Conservation (phyloP, 2,888 invertebrate genomes). For the Pycnomerus fuliginosus region DNA sequence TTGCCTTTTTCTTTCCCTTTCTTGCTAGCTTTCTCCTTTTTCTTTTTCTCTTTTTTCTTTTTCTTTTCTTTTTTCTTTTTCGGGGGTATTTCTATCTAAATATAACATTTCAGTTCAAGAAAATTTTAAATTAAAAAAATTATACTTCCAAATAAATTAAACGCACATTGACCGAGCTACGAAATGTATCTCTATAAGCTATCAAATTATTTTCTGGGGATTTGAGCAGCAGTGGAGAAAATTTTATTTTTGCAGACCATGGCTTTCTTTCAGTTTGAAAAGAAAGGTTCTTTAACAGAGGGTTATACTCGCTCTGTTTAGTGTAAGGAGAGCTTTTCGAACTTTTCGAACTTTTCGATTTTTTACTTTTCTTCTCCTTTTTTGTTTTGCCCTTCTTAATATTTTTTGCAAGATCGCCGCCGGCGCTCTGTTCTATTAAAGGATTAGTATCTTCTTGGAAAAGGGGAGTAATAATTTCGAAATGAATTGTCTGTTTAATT, state of each 20-base stretch:
- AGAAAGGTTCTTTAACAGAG: background rate
- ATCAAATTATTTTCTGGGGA: background rate
- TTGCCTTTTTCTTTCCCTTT: background rate
- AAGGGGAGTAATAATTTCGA: constrained; percentile 59
- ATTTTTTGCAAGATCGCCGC: constrained; percentile 25
- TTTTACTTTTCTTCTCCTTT: background rate
- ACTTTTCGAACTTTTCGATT: background rate
- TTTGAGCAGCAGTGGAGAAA: background rate
- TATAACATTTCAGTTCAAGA: background rate
- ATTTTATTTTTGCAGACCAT: background rate
- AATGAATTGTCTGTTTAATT: constrained; percentile 52
- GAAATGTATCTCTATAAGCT: background rate
- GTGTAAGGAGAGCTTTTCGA: background rate
- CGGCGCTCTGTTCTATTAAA: constrained; percentile 31
- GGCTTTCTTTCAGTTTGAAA: background rate
- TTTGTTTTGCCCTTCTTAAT: constrained; percentile 9
- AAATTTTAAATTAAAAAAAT: background rate
- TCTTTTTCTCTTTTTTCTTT: background rate
- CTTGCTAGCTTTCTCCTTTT: background rate
- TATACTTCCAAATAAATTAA: background rate
- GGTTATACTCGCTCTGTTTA: background rate
- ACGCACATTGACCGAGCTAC: background rate
- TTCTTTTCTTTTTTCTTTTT: constrained; percentile 1
- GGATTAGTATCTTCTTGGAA: constrained; percentile 52
- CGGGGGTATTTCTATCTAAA: background rate